These are phyloP conservation scores for Percopsis transmontana DNA, from an alignment of 2,113 vertebrate genomes.

Conservation along the genomic window DNA sequence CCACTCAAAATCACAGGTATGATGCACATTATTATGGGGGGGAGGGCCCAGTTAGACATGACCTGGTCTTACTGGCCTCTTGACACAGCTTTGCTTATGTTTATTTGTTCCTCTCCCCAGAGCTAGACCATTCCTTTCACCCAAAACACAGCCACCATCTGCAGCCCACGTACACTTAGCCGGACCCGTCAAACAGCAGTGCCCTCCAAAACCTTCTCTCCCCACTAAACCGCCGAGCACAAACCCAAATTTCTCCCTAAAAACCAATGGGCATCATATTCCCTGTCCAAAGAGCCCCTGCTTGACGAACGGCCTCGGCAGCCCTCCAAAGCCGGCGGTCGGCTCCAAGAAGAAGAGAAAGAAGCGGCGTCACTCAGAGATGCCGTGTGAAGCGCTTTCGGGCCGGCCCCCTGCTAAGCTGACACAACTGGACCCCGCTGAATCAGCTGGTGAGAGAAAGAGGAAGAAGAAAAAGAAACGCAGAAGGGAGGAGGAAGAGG, in stretches of 20 bases:
- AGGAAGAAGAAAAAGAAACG: conserved; percentile 59
- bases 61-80: neutral
- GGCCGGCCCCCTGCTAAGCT: neutral
- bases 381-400: conserved; percentile 28
- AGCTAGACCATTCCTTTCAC: conserved; percentile 72
- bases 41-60: no score
- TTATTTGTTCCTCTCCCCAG: conserved; percentile 53
- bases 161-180: conserved; percentile 45
- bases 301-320: conserved; percentile 49
- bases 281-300: conserved; percentile 47
- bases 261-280: conserved; percentile 63
- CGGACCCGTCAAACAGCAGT: conserved; percentile 61
- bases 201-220: conserved; percentile 59
- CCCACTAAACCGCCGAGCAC: conserved; percentile 49
- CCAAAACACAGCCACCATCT: conserved; percentile 62
- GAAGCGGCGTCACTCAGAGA: conserved; percentile 69
- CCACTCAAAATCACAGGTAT: conserved; percentile 74
- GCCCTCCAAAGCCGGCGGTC: conserved; percentile 14
- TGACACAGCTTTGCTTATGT: neutral
- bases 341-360: conserved; percentile 70
- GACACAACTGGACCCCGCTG: neutral
- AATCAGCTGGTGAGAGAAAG: conserved; percentile 53
- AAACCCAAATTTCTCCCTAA: conserved; percentile 49
- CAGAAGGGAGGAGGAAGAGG: conserved; percentile 41
- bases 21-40: no score